phyloP scores from a whole-genome alignment of 1,140 invertebrate species.

The Microplitis demolitor region DNA sequence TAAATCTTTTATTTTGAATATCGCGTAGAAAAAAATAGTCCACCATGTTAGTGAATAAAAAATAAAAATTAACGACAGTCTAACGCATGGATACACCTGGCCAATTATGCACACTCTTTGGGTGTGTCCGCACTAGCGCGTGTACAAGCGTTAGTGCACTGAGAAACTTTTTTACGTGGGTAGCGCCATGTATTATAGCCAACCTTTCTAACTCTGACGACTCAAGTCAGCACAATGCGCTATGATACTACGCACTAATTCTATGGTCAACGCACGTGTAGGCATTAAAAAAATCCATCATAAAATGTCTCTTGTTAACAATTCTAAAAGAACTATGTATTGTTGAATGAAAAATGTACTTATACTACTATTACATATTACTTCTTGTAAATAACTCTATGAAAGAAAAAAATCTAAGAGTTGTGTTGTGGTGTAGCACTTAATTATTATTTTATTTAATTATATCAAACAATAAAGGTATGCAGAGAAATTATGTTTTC shows the following conservation, averaged over 20 bases:
- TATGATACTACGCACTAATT: slow-evolving; percentile 39
- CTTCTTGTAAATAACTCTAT: too few species aligned
- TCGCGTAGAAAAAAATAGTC: not conserved
- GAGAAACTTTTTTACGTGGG: slow-evolving; percentile 37
- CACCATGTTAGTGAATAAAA: slow-evolving; percentile 14
- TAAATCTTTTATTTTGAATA: not conserved
- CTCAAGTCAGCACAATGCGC: slow-evolving; percentile 28
- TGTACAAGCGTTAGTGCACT: slow-evolving; percentile 4
- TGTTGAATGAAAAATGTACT: not conserved
- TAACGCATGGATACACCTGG: slow-evolving; percentile 43
- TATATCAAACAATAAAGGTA: too few species aligned
- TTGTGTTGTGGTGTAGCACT: too few species aligned
- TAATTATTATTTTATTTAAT: too few species aligned
- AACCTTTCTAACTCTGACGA: slow-evolving; percentile 35
- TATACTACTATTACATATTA: too few species aligned
- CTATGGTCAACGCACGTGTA: slow-evolving; percentile 21
- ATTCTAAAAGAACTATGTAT: not conserved
- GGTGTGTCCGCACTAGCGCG: slow-evolving; percentile 43
- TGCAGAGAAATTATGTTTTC: too few species aligned
- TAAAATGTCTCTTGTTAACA: not conserved
- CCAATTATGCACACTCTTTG: slow-evolving; percentile 35
- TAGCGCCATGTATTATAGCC: slow-evolving; percentile 42
- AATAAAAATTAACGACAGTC: slow-evolving; percentile 32
- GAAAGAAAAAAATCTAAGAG: too few species aligned
- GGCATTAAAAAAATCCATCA: not conserved